Evolutionary conservation across 2,888 invertebrate genomes (phyloP).

Genomic region (Tetragonula carbonaria): DNA sequence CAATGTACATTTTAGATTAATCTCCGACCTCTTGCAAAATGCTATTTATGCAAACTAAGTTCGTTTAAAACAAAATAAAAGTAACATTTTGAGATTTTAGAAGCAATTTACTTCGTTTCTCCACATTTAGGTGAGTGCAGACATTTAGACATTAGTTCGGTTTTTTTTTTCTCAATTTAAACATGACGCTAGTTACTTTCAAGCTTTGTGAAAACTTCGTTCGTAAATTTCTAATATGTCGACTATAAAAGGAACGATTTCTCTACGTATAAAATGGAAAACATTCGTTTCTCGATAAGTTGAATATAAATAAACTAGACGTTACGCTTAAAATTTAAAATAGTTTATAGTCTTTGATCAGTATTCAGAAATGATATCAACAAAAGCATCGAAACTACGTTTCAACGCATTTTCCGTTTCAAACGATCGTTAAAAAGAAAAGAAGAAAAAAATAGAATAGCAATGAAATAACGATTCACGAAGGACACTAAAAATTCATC

Average conservation of each 20-base stretch:
- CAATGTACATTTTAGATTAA: too few relatives aligned
- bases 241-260: not conserved
- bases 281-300: not conserved
- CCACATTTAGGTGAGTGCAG: too few relatives aligned
- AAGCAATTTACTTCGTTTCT: too few relatives aligned
- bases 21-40: too few relatives aligned
- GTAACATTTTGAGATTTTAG: too few relatives aligned
- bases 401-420: not conserved
- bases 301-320: not conserved
- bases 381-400: not conserved
- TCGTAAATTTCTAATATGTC: not conserved
- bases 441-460: not conserved
- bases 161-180: not conserved
- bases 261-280: not conserved
- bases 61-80: too few relatives aligned
- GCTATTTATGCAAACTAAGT: too few relatives aligned
- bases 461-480: not conserved
- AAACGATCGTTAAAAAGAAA: not conserved
- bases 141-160: too few relatives aligned
- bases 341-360: not conserved
- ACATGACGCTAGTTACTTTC: not conserved
- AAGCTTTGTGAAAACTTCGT: conserved; percentile 18
- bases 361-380: conserved; percentile 43
- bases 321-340: not conserved
- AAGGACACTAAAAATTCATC: not conserved